These are phyloP conservation scores for Diadegma fenestrale DNA, from an alignment of 2,888 invertebrate species.

Conservation along the genomic window DNA sequence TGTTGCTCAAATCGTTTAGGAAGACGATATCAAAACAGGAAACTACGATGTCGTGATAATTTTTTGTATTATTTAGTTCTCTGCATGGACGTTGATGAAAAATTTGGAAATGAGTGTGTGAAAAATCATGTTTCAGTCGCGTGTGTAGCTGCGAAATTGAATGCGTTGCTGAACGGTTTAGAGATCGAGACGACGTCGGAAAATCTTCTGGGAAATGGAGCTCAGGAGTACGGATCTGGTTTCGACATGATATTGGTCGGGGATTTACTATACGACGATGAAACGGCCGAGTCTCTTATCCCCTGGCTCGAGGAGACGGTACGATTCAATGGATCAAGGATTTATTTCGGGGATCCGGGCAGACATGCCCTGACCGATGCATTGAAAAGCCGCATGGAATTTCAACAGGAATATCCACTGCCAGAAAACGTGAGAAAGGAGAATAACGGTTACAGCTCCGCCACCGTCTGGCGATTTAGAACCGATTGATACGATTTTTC, in stretches of 20 bases:
- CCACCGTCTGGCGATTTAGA: constrained; percentile 85
- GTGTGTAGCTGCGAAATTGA: constrained; percentile 85
- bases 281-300: constrained; percentile 86
- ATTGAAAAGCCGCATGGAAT: constrained; percentile 82
- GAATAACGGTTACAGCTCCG: constrained; percentile 86
- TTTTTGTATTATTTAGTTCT: neutral
- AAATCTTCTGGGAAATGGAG: constrained; percentile 84
- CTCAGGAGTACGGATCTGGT: constrained; percentile 66
- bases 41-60: too few species aligned
- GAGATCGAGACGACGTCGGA: constrained; percentile 82
- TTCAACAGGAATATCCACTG: constrained; percentile 84
- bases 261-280: constrained; percentile 90
- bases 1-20: too few species aligned
- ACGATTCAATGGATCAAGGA: constrained; percentile 76
- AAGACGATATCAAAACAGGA: too few species aligned
- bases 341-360: constrained; percentile 88
- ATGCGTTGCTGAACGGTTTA: constrained; percentile 86
- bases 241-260: constrained; percentile 89
- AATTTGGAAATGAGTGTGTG: neutral
- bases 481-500: constrained; percentile 23
- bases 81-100: neutral
- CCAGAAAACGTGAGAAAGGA: constrained; percentile 85
- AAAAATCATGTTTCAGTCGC: constrained; percentile 85
- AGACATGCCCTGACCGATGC: constrained; percentile 86
- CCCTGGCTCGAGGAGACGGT: constrained; percentile 85